Conservation (phyloP, 2,113 vertebrate species). For the Tonatia bakeri region DNA sequence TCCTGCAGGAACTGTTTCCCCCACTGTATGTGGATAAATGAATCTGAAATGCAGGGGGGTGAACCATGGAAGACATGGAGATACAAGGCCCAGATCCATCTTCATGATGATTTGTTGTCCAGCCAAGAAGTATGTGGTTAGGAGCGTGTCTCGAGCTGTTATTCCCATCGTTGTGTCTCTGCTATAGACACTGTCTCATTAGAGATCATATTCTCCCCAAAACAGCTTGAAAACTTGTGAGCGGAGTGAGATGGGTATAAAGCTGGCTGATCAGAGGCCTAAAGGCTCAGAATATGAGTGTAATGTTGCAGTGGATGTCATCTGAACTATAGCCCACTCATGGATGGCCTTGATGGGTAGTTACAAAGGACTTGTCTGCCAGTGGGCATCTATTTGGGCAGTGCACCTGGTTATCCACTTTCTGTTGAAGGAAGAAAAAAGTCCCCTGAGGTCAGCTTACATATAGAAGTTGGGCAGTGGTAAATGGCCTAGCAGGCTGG, state of each 20-base stretch:
- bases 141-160: background rate
- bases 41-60: background rate
- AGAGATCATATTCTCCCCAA: background rate
- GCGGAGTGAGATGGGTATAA: background rate
- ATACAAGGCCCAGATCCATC: background rate
- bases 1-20: background rate
- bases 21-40: background rate
- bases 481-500: background rate
- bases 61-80: too few species aligned
- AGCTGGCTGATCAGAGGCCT: background rate
- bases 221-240: background rate
- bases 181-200: background rate
- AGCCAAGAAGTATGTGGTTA: background rate
- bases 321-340: background rate
- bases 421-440: background rate
- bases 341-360: background rate
- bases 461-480: background rate
- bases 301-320: background rate
- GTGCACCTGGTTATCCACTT: background rate
- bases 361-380: background rate
- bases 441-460: background rate
- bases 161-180: background rate
- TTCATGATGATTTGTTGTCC: background rate
- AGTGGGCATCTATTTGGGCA: background rate
- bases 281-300: background rate